Evolutionary conservation across 2,888 invertebrate species (phyloP).

Genomic region (Synanthedon andrenaeformis): DNA sequence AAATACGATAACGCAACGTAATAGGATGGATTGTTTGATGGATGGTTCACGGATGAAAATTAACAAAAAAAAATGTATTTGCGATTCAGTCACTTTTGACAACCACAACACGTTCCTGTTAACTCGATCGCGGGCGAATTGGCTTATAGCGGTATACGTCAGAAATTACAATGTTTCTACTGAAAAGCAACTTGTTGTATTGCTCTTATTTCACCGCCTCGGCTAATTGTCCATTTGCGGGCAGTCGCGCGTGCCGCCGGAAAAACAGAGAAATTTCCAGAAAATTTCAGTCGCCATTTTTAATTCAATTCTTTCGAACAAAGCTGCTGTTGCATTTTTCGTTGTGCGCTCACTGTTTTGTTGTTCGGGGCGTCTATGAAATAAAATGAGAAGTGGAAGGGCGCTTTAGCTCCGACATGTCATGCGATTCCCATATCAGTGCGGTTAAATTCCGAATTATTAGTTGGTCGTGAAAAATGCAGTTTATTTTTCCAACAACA

Average conservation of each 20-base stretch:
- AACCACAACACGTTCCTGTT: background rate
- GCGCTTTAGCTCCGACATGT: background rate
- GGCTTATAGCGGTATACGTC: background rate
- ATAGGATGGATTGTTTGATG: too few species aligned
- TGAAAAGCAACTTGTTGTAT: slow-evolving; percentile 27
- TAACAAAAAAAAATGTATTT: too few species aligned
- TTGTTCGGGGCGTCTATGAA: slow-evolving; percentile 46
- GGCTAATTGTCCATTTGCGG: slow-evolving; percentile 65
- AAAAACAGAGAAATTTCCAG: slow-evolving; percentile 51
- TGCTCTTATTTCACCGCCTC: slow-evolving; percentile 16
- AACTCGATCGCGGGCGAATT: background rate
- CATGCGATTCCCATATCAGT: background rate
- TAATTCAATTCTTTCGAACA: slow-evolving; percentile 63
- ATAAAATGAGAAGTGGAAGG: slow-evolving; percentile 31
- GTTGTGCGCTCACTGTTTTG: slow-evolving; percentile 20
- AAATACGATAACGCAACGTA: too few species aligned
- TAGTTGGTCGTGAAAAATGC: background rate
- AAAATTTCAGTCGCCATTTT: slow-evolving; percentile 49
- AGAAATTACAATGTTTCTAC: slow-evolving; percentile 20
- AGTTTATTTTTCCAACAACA: background rate
- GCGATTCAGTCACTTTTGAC: too few species aligned
- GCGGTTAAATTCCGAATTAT: background rate
- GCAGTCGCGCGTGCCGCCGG: slow-evolving; percentile 47
- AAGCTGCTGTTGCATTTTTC: slow-evolving; percentile 44
- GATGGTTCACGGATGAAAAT: too few species aligned